Evolutionary conservation across 2,113 vertebrate genomes (phyloP), one percentile per base, ranked within the genome.

Genomic region (Sitta europaea): DNA sequence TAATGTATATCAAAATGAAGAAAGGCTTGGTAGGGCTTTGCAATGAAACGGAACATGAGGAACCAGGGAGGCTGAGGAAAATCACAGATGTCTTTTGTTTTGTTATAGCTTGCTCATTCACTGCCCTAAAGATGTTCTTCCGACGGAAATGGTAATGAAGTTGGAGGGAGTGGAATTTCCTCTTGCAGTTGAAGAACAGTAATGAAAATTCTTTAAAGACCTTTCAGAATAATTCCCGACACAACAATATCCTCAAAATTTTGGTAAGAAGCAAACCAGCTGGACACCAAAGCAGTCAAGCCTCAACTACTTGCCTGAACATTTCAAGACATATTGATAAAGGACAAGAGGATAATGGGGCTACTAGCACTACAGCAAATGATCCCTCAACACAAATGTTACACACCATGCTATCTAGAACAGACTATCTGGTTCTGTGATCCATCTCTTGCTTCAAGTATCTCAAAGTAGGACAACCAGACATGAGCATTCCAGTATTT

Each of bases 11-110:
- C 59, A 94, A 96, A 96, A 90, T 84, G 96, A 97, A 96, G 91
- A 95, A 95, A 96, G 91, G 94, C 93, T 90, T 92, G 88, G 93
- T 79, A 97, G 90, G 95, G 95, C 88, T 93, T 94, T 90, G 79
- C 35, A 80, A 94, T 5, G 85, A 86, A 93, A 78, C 23, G 3
- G 47, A 95, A 92, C 7, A 45, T 45, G 45, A 95, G 58, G 71
- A 92, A 86, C 63, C 71, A 83, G 51, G 25, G 68, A 95, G 24
- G 47, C 1, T 11, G 58, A 92, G 38, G 42, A 96, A 53, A 63
- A 78, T 18, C 85, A 90, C 17, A 22, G 10, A 53, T 67, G 68
- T 63, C 21, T 79, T 73, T 89, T 85, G 55, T 47, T 91, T 93
- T 42, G 40, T 73, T 92, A 92, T 0, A 88, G 61, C 79, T 94